Base-by-base conservation (phyloP, 2,113 vertebrate genomes). In the Centropus unirufus region DNA sequence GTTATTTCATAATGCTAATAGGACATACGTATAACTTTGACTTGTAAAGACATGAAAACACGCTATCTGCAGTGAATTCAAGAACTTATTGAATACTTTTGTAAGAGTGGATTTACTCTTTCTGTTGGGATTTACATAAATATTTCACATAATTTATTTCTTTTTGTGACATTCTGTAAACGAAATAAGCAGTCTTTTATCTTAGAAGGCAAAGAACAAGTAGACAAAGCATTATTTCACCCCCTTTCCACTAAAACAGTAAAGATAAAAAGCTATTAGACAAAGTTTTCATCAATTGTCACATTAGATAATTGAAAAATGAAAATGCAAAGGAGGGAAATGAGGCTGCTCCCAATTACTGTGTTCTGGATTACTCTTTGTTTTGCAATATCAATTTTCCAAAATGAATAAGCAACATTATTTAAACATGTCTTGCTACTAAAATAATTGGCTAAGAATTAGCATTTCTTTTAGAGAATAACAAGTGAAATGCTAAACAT, bases 151-250 rank as follows among this genome's bases (percentile, higher is more conserved):
- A 95, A 92, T 92, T n/a, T n/a, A n/a, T n/a, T 51, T 89, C 6
- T 11, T 89, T 97, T 91, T 86, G 59, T 94, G 30, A 79, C 2
- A 4, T 76, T 93, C 47, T 87, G 9, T 49, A 91, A 90, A 96
- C 69, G 46, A 96, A 95, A 96, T 87, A 91, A 86, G 79, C 34
- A 5, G 68, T 90, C 18, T 92, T 96, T 95, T 89, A 69, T 93
- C 42, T 85, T 84, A 91, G 62, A 84, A 91, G 39, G 32, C 23
- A 94, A 89, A 89, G 62, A 92, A 75, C 51, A 92, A 82, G 58
- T 55, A 80, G 44, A 68, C 34, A 93, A 68, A 79, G 7, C 21
- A 36, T 89, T 79, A 89, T 95, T 96, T 94, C 24, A 64, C 46
- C 95, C 36, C 36, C 87, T 97, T 96, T 75, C 93, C 70, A 88